phyloP scores from a whole-genome alignment of 2,113 vertebrate genomes.

The Acanthisitta chloris region DNA sequence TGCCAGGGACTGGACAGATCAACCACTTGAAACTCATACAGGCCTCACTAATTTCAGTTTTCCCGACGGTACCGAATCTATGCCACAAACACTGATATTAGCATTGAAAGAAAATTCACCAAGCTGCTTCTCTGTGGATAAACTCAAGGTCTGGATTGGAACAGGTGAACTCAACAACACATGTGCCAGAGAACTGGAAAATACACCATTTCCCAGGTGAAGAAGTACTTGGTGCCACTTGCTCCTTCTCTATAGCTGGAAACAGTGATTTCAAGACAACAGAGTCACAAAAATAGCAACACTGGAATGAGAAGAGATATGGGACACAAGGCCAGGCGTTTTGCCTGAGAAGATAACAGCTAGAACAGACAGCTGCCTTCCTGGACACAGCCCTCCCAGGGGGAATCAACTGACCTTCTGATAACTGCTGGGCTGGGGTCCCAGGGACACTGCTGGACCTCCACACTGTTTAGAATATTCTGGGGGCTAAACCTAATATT shows the following conservation, averaged over 20 bases:
- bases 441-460: background rate
- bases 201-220: background rate
- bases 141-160: background rate
- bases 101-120: background rate
- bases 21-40: background rate
- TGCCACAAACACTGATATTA: background rate
- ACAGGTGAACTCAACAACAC: background rate
- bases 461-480: background rate
- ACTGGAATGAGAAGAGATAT: background rate
- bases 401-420: background rate
- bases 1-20: background rate
- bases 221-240: background rate
- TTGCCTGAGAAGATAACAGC: constrained; percentile 5
- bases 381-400: background rate
- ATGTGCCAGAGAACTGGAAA: background rate
- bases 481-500: background rate
- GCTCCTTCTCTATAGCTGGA: background rate
- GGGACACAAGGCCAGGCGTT: background rate
- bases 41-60: background rate
- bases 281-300: constrained; percentile 27
- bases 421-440: background rate
- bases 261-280: background rate
- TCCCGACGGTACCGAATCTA: background rate
- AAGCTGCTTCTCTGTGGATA: background rate
- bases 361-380: background rate